Evolutionary conservation across 2,113 vertebrate species (phyloP).

Genomic region (Spea multiplicata): DNA sequence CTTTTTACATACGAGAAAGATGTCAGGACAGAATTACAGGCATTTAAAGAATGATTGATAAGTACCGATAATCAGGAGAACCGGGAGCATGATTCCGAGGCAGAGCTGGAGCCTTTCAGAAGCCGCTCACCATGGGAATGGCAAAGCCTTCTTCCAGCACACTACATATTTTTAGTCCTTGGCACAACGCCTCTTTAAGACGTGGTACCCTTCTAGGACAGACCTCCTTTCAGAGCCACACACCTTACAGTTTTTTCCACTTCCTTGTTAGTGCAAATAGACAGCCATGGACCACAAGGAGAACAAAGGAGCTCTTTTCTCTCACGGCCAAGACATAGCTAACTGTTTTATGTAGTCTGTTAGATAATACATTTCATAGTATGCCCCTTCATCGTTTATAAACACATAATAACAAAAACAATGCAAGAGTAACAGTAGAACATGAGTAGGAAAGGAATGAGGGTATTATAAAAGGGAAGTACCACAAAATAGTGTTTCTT

Average conservation of each 20-base stretch:
- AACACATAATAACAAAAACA: no score
- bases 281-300: conserved; percentile 13
- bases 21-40: no score
- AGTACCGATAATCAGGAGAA: conserved; percentile 33
- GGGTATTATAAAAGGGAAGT: no score
- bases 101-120: conserved; percentile 3
- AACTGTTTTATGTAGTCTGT: not conserved
- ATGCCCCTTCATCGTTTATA: not conserved
- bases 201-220: conserved; percentile 9
- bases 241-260: conserved; percentile 30
- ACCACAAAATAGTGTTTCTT: no score
- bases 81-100: conserved; percentile 12
- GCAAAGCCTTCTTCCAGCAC: not conserved
- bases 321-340: not conserved
- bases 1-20: no score
- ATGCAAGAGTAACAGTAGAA: no score
- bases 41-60: not conserved
- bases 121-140: conserved; percentile 21
- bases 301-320: conserved; percentile 28
- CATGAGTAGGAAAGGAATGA: no score
- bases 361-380: not conserved
- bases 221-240: conserved; percentile 24
- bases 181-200: conserved; percentile 26
- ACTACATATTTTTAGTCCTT: conserved; percentile 20
- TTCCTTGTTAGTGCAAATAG: not conserved